Base-by-base conservation (phyloP, 2,113 vertebrate species). In the Nanorana parkeri region DNA sequence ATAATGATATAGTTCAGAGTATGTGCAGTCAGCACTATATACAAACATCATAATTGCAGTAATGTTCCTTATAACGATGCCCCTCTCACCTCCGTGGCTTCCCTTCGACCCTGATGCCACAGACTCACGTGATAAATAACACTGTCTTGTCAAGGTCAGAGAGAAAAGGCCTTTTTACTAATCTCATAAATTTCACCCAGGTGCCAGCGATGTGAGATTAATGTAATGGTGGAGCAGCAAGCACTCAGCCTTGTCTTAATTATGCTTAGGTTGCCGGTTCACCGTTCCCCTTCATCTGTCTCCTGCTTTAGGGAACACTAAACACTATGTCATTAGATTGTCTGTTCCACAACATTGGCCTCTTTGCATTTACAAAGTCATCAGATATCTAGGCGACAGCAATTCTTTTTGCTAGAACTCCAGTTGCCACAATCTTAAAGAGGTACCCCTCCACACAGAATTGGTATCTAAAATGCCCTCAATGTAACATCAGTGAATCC, bases 221-320 rank as follows among this genome's bases (percentile, higher is more conserved):
- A 95, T 95, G 93, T 91, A 93, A 94, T 93, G 92, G 93, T 91
- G 88, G 89, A 89, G 85, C 87, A 88, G 94, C 90, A 93, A 90
- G 93, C 93, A 90, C 91, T 94, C 92, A 94, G 89, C 89, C 94
- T 94, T 95, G 94, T 94, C 94, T 95, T 95, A 94, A 95, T 95
- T 95, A 95, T 94, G 93, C 93, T 94, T 93, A 93, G 93, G 93
- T 95, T 93, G 91, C 92, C 32, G 86, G 92, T 93, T 94, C 93
- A 92, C 91, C 77, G 81, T 94, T 94, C 92, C 92, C 92, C 92
- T 95, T 94, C 94, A 95, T 94, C 93, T 95, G 92, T 94, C 93
- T 94, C 90, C 87, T 3, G 90, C 93, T 93, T 93, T 94, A 93
- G 93, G 94, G 93, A 94, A 93, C 94, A 94, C 93, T 95, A 93